Conservation (phyloP, 1,140 invertebrate genomes). For the Zaprionus ghesquierei region DNA sequence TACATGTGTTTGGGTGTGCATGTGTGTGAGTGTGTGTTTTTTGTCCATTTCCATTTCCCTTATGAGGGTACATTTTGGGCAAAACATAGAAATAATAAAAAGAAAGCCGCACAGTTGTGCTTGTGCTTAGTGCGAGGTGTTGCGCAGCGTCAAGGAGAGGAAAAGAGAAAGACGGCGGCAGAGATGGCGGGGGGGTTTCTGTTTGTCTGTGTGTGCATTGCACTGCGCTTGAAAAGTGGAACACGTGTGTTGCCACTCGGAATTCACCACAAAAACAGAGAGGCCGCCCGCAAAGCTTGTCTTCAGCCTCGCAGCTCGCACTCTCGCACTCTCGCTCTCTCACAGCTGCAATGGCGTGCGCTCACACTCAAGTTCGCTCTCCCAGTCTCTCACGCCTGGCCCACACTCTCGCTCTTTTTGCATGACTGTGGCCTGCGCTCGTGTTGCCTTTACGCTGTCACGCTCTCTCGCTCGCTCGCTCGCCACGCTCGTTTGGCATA, state of each 20-base stretch:
- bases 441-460: background rate
- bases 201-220: background rate
- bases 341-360: constrained; percentile 1
- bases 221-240: constrained; percentile 55
- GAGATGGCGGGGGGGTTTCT: background rate
- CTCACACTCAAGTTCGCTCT: background rate
- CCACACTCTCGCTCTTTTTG: background rate
- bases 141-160: background rate
- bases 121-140: constrained; percentile 4
- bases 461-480: background rate
- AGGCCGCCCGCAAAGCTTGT: constrained; percentile 57
- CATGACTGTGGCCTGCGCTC: background rate
- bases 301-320: no score
- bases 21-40: background rate
- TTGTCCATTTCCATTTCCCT: constrained; percentile 28
- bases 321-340: constrained; percentile 39
- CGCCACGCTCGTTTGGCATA: background rate
- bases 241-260: constrained; percentile 62
- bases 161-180: no score
- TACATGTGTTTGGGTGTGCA: background rate
- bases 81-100: constrained; percentile 34
- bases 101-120: constrained; percentile 31
- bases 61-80: constrained; percentile 30
- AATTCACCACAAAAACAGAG: constrained; percentile 78
- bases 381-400: background rate